A percentile compares a stretch with the other conserved stretches of the same genome.
Evolutionary conservation across 2,113 vertebrate species (phyloP).

Genomic region (Platichthys flesus): DNA sequence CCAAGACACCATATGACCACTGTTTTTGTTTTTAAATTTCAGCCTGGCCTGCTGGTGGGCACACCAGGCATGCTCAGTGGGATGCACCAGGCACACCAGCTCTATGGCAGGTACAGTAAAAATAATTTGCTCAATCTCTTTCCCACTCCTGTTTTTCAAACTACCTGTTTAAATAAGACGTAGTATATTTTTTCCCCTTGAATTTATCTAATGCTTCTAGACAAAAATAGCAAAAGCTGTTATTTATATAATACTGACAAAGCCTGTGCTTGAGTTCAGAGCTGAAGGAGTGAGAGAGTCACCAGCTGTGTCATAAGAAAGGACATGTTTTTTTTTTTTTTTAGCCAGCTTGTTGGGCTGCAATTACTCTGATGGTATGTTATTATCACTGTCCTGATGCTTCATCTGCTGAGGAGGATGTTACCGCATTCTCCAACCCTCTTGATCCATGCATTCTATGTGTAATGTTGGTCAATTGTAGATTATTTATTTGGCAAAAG

Average conservation of each 20-base stretch:
- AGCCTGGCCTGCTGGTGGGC: conserved; percentile 93
- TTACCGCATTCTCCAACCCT: neutral
- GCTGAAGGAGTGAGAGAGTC: neutral
- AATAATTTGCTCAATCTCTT: neutral
- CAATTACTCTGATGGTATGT: conserved; percentile 53
- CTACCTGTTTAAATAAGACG: neutral
- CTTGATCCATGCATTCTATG: neutral
- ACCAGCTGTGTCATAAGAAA: conserved; percentile 21
- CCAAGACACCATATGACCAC: neutral
- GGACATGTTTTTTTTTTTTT: neutral
- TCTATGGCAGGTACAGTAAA: conserved; percentile 90
- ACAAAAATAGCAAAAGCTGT: conserved; percentile 2
- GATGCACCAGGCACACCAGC: conserved; percentile 90
- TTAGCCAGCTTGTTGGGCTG: conserved; percentile 2
- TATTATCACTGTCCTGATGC: conserved; percentile 46
- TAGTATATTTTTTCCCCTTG: neutral
- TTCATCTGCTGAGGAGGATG: conserved; percentile 14
- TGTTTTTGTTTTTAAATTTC: conserved; percentile 48
- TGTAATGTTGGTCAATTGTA: neutral
- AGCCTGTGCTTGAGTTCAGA: conserved; percentile 10
- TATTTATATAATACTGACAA: conserved; percentile 11
- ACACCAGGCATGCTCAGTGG: conserved; percentile 95
- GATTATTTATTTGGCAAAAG: neutral
- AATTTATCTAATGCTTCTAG: neutral
- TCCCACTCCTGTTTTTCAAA: neutral